Evolutionary conservation across 2,113 vertebrate genomes (phyloP).

Genomic region (Paraplagusia blochii): DNA sequence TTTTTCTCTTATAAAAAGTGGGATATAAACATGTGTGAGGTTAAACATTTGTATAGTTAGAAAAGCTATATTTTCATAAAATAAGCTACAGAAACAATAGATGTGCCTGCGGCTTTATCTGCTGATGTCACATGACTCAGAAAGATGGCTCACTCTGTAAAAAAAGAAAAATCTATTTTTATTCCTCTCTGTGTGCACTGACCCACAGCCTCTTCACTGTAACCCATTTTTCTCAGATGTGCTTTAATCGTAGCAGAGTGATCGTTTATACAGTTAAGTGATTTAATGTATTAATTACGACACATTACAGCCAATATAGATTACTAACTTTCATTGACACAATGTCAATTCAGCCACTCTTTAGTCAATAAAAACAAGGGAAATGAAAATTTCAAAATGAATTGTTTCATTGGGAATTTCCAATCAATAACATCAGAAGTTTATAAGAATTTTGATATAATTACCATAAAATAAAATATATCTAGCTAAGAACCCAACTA

Average conservation of each 20-base stretch:
- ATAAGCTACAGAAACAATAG: constrained; percentile 17
- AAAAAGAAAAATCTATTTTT: constrained; percentile 57
- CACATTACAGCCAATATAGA: not conserved
- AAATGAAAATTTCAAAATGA: no score
- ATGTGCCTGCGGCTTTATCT: constrained; percentile 7
- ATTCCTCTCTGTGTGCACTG: constrained; percentile 28
- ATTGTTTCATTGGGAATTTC: no score
- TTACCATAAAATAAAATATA: no score
- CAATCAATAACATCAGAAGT: no score
- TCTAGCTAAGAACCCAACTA: no score
- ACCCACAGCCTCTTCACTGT: constrained; percentile 35
- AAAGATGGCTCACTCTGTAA: constrained; percentile 34
- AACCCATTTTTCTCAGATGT: constrained; percentile 24
- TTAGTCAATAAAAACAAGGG: constrained; percentile 4
- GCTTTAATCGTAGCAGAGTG: constrained; percentile 15
- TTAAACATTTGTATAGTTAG: no score
- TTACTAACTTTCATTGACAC: not conserved
- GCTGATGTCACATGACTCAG: constrained; percentile 53
- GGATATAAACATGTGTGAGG: no score
- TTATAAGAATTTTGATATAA: no score
- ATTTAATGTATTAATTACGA: constrained; percentile 22
- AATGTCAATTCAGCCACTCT: not conserved
- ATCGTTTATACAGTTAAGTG: not conserved
- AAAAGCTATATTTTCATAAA: no score
- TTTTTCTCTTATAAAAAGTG: no score